A percentile compares a stretch with the other conserved stretches of the same genome.
phyloP scores from a whole-genome alignment of 2,888 invertebrate genomes.

The Melikaiella ostensackeni region DNA sequence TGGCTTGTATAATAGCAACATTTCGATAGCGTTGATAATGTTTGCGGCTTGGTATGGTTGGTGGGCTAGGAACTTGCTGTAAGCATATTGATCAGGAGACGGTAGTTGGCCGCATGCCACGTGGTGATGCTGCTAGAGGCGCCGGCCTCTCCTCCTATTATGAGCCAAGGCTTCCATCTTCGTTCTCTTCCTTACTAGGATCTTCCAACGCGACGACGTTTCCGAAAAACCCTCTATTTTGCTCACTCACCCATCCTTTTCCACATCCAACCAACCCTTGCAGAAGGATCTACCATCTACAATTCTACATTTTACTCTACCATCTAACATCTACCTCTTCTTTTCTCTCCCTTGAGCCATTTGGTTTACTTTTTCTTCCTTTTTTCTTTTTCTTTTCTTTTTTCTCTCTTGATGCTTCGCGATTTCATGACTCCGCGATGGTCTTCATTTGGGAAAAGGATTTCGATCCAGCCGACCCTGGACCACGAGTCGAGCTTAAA shows the following conservation, averaged over 20 bases:
- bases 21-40: constrained; percentile 58
- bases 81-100: constrained; percentile 78
- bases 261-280: constrained; percentile 38
- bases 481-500: constrained; percentile 58
- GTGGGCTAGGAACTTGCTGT: constrained; percentile 64
- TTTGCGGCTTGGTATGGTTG: constrained; percentile 44
- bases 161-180: constrained; percentile 76
- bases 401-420: constrained; percentile 33
- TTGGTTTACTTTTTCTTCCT: constrained; percentile 36
- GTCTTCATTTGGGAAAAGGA: background rate
- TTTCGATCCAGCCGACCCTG: constrained; percentile 51
- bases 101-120: constrained; percentile 77
- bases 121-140: constrained; percentile 76
- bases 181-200: constrained; percentile 63
- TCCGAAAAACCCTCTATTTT: constrained; percentile 60
- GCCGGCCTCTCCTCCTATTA: constrained; percentile 76
- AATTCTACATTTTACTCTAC: constrained; percentile 25
- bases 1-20: constrained; percentile 46
- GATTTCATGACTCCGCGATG: background rate
- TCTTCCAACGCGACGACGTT: constrained; percentile 59
- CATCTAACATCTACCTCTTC: constrained; percentile 45
- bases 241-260: constrained; percentile 47
- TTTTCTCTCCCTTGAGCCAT: constrained; percentile 28
- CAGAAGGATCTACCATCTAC: constrained; percentile 21
- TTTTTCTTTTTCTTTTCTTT: constrained; percentile 24